Evolutionary conservation across 2,113 vertebrate genomes (phyloP).

Genomic region (Galeopterus variegatus): DNA sequence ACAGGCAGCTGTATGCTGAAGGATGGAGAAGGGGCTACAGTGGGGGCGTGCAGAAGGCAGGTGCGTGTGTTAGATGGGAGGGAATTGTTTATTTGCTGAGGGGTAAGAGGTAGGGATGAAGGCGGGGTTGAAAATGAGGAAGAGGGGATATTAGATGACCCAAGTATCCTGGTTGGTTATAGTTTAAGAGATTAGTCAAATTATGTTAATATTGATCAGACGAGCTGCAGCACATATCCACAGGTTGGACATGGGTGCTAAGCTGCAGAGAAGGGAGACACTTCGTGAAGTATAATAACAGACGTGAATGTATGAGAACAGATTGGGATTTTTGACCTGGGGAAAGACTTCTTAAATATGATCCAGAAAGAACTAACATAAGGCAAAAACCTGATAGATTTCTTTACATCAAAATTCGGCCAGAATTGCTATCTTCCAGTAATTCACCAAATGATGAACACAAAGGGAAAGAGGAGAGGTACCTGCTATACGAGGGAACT

Average conservation of each 20-base stretch:
- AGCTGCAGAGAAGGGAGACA: background rate
- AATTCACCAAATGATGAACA: background rate
- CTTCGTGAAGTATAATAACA: background rate
- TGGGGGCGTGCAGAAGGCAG: background rate
- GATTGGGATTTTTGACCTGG: background rate
- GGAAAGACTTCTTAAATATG: background rate
- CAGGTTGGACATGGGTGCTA: background rate
- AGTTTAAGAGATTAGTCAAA: background rate
- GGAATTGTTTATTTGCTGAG: background rate
- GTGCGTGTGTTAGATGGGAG: background rate
- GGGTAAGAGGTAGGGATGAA: background rate
- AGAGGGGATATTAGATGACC: background rate
- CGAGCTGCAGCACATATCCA: background rate
- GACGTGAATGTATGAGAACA: background rate
- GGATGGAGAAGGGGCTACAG: background rate
- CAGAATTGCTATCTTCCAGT: background rate
- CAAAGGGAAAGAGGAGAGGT: background rate
- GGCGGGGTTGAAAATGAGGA: background rate
- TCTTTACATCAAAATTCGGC: background rate
- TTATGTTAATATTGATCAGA: background rate
- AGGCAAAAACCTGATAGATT: background rate
- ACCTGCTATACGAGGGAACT: too few relatives aligned
- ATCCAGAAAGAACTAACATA: background rate
- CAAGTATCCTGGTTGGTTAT: background rate
- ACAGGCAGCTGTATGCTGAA: background rate